phyloP scores from a whole-genome alignment of 2,113 vertebrate species.

The Heloderma charlesbogerti region DNA sequence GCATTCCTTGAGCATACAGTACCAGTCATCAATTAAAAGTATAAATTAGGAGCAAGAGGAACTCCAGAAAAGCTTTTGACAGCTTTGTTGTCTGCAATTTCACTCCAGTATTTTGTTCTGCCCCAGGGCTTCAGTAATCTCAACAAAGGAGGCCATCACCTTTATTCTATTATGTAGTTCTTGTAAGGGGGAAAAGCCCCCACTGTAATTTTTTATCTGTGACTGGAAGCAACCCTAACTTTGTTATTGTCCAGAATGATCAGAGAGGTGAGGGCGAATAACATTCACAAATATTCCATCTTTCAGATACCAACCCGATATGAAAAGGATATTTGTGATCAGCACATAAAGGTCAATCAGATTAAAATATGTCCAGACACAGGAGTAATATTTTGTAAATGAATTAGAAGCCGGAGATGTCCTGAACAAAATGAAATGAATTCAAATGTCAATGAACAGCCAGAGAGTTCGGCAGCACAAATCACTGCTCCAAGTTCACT shows the following conservation, averaged over 20 bases:
- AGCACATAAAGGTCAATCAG: slow-evolving; percentile 51
- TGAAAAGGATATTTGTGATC: slow-evolving; percentile 29
- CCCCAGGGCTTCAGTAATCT: neutral
- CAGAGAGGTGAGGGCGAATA: neutral
- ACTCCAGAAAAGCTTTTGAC: neutral
- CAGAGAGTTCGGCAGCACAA: slow-evolving; percentile 16
- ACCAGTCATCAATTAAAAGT: neutral
- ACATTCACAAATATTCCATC: slow-evolving; percentile 26
- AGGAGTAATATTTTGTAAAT: slow-evolving; percentile 49
- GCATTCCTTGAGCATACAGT: neutral
- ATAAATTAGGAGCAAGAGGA: neutral
- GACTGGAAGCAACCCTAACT: slow-evolving; percentile 2
- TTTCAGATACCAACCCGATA: slow-evolving; percentile 40
- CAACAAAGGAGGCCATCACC: neutral
- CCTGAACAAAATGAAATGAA: slow-evolving; percentile 49
- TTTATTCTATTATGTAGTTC: neutral
- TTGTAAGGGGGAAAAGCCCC: neutral
- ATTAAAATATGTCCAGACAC: slow-evolving; percentile 53
- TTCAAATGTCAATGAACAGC: slow-evolving; percentile 59
- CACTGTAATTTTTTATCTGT: neutral
- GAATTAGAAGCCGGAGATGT: slow-evolving; percentile 40
- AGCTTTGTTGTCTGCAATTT: neutral
- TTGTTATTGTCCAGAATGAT: neutral
- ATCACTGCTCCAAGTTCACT: neutral
- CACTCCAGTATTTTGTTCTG: slow-evolving; percentile 1